Evolutionary conservation across 2,888 invertebrate genomes (phyloP).

Genomic region (Norana najaformis): DNA sequence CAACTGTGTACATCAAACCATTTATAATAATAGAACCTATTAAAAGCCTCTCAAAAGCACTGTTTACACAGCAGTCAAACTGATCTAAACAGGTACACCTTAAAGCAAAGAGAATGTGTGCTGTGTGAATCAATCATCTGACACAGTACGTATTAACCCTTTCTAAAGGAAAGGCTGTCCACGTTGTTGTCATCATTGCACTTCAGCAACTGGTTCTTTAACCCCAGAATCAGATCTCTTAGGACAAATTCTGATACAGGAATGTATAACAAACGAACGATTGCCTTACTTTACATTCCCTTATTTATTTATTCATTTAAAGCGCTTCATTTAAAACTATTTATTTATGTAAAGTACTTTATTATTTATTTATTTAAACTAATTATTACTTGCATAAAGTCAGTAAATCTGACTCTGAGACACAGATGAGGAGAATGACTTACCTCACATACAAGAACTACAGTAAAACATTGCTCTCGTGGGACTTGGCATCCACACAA

Average conservation of each 20-base stretch:
- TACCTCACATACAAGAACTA: not conserved
- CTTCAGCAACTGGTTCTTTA: too few species aligned
- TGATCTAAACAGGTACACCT: too few species aligned
- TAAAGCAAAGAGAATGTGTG: too few species aligned
- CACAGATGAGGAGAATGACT: not conserved
- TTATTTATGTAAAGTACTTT: not conserved
- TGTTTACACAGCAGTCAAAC: too few species aligned
- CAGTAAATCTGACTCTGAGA: not conserved
- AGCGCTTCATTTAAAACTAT: not conserved
- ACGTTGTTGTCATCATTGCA: too few species aligned
- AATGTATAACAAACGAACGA: not conserved
- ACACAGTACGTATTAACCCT: too few species aligned
- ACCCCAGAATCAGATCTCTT: too few species aligned
- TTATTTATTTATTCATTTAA: not conserved
- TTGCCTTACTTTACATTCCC: not conserved
- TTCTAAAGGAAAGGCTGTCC: not conserved
- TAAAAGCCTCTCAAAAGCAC: too few species aligned
- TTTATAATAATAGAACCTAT: too few species aligned
- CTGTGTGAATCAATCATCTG: too few species aligned
- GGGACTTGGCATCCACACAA: not conserved
- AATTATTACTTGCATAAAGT: not conserved
- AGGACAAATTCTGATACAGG: too few species aligned
- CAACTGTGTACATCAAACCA: not conserved
- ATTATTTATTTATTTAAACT: not conserved
- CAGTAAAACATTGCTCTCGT: not conserved